These are phyloP conservation scores for Epirrhoe tristata DNA, from an alignment of 2,888 invertebrate species.

Conservation along the genomic window DNA sequence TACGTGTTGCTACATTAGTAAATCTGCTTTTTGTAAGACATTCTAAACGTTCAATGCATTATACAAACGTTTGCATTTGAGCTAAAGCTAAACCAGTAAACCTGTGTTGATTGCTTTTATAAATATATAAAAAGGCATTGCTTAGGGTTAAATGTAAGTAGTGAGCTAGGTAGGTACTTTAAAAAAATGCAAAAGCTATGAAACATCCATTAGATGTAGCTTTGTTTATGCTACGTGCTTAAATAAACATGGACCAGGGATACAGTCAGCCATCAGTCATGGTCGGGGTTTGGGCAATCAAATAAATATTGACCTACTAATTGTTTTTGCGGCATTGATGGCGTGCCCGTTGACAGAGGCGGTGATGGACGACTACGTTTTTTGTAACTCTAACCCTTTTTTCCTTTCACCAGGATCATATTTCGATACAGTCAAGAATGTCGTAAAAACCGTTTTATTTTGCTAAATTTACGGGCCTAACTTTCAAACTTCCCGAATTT, in stretches of 20 bases:
- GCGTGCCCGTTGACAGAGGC: slow-evolving; percentile 77
- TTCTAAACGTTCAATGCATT: slow-evolving; percentile 8
- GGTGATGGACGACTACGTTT: slow-evolving; percentile 76
- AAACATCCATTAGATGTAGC: slow-evolving; percentile 4
- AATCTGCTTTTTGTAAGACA: slow-evolving; percentile 3
- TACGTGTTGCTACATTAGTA: slow-evolving; percentile 4
- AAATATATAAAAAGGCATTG: no score
- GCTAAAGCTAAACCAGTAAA: background rate
- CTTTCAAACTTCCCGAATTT: slow-evolving; percentile 51
- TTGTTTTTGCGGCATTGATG: slow-evolving; percentile 82
- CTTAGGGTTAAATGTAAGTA: background rate
- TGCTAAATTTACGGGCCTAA: slow-evolving; percentile 50
- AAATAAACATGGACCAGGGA: slow-evolving; percentile 47
- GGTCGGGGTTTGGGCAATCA: slow-evolving; percentile 69
- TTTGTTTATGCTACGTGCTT: slow-evolving; percentile 7
- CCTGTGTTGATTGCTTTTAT: no score
- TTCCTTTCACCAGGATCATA: slow-evolving; percentile 57
- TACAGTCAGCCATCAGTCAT: slow-evolving; percentile 67
- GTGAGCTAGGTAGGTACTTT: background rate
- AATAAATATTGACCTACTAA: slow-evolving; percentile 83
- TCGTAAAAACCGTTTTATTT: slow-evolving; percentile 49
- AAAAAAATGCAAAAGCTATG: background rate
- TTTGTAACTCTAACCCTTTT: slow-evolving; percentile 72
- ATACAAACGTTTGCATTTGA: slow-evolving; percentile 14
- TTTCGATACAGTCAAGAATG: slow-evolving; percentile 59